Base-by-base conservation (phyloP, 37 sponge, comb jelly and placozoan species). In the Trichoplax adhaerens region DNA sequence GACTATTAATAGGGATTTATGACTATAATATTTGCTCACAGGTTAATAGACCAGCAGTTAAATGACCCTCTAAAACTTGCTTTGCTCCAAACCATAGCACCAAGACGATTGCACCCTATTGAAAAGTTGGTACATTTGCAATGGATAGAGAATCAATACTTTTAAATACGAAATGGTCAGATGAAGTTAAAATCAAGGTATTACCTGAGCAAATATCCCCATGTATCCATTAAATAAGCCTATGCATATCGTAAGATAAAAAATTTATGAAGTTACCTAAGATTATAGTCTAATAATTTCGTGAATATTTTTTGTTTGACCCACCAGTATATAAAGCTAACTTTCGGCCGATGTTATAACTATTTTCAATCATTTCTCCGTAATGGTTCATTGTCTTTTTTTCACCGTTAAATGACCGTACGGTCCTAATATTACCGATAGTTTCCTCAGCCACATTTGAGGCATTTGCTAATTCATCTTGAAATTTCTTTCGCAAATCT, bases 321-420 rank as follows among this genome's bases (percentile, higher is more conserved):
- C 10, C 29, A 78, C 85, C 89, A 52, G 65, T 76, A 12, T 80
- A 60, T 51, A 78, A 50, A 54, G 90, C 82, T n/a, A 82, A 75
- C 5, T 72, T 79, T 48, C 67, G 72, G 12, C 86, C 90, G 12
- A 85, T 71, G 1, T 52, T 3, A 58, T 82, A 89, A 68, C 90
- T 89, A 51, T 73, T 61, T 52, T 89, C 68, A 52, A 89, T 89
- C 58, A 82, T 81, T 0, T 7, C 62, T 50, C 48, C 68, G 57
- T 89, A 89, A 0, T 53, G 48, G 47, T 48, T 64, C 48, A 58
- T 67, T 80, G 80, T 82, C 55, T 85, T 89, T 48, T 48, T 2
- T 65, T 89, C 90, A 61, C 82, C 85, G 56, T 85, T 80, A 58
- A 89, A 89, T n/a, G 86, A 82, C 12, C 86, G 73, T 10, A 89